Conservation (phyloP, 2,797 vertebrate genomes). For the Gallirallus australis region DNA sequence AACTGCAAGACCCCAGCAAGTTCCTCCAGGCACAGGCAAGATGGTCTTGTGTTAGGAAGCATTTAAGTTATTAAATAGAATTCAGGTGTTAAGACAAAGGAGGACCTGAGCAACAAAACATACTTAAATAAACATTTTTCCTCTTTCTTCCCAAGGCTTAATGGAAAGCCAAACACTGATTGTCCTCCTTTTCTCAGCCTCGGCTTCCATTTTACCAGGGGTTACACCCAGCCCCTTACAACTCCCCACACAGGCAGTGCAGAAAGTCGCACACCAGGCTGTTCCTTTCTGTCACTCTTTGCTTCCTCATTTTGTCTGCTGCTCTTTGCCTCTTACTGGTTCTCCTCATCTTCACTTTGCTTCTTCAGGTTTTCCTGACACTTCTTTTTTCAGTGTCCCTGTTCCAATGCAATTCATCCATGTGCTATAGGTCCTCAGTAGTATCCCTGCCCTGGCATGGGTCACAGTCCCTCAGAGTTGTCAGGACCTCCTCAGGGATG, state of each 20-base stretch:
- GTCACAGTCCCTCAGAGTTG: background rate
- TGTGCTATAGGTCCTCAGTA: background rate
- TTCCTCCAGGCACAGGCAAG: background rate
- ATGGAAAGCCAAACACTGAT: background rate
- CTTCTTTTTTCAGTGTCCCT: background rate
- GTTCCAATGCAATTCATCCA: accelerated
- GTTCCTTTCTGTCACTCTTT: background rate
- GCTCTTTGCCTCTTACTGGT: background rate
- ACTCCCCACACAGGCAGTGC: background rate
- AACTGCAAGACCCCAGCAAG: background rate
- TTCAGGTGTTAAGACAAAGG: background rate
- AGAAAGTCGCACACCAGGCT: background rate
- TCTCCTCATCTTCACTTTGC: background rate
- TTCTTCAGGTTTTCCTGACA: background rate
- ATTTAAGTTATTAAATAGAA: background rate
- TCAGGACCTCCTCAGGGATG: background rate
- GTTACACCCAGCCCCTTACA: background rate
- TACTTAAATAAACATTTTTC: background rate
- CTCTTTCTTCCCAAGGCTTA: background rate
- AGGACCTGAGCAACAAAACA: background rate
- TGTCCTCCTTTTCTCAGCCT: background rate
- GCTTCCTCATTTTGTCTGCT: background rate
- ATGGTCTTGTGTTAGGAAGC: background rate
- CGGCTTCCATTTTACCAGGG: background rate
- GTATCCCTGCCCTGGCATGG: background rate